A percentile compares a stretch with the other conserved stretches of the same genome.
Evolutionary conservation across 2,888 invertebrate genomes (phyloP).

Genomic region (Teleiodes luculella): DNA sequence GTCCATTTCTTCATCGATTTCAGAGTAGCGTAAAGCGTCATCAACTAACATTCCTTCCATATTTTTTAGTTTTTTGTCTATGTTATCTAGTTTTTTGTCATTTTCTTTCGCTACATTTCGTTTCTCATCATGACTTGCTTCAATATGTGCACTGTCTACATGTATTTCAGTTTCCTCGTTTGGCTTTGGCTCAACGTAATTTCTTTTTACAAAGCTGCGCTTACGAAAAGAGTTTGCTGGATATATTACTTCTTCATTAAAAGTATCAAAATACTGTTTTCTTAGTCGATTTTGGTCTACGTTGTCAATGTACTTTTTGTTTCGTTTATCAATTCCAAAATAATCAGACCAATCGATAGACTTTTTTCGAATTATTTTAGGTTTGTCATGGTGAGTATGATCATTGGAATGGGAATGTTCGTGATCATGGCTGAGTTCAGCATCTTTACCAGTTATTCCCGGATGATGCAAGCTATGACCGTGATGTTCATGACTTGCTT

Average conservation of each 20-base stretch:
- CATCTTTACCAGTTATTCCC: conserved; percentile 51
- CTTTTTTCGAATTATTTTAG: conserved; percentile 84
- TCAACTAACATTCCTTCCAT: conserved; percentile 89
- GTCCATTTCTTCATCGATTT: conserved; percentile 82
- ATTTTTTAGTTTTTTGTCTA: conserved; percentile 84
- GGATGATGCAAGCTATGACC: conserved; percentile 29
- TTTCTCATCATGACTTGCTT: conserved; percentile 49
- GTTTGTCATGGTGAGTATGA: conserved; percentile 54
- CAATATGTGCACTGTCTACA: conserved; percentile 37
- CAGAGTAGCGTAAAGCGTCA: conserved; percentile 86
- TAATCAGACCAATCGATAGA: conserved; percentile 93
- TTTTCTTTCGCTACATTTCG: conserved; percentile 65
- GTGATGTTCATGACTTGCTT: conserved; percentile 41
- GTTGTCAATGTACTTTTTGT: conserved; percentile 78
- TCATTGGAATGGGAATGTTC: conserved; percentile 28
- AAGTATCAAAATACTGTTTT: conserved; percentile 67
- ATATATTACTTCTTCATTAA: conserved; percentile 66
- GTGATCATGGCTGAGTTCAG: conserved; percentile 30
- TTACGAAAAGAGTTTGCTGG: conserved; percentile 55
- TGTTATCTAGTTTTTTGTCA: conserved; percentile 81
- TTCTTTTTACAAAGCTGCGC: conserved; percentile 61
- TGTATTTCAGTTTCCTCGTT: conserved; percentile 51
- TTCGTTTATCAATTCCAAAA: conserved; percentile 89
- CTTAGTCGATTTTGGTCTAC: conserved; percentile 59
- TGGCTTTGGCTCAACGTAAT: conserved; percentile 51